Percentiles rank a stretch among this genome's conserved stretches.
Conservation (phyloP, 1,140 invertebrate species). For the Mizuhopecten yessoensis region DNA sequence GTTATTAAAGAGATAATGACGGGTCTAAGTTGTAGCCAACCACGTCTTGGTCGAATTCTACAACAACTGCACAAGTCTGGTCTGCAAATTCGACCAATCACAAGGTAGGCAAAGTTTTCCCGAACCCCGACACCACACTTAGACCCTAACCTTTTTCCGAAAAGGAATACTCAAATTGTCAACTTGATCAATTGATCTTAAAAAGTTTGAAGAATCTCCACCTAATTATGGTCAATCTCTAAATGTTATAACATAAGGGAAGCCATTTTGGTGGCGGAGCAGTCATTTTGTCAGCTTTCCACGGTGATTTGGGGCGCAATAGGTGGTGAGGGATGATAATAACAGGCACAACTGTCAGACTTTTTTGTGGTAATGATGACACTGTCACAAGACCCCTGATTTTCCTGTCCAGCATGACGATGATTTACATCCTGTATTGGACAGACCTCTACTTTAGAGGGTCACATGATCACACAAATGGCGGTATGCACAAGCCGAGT, state of each 20-base stretch:
- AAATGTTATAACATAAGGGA: constrained; percentile 60
- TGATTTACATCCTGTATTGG: background rate
- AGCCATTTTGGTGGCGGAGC: constrained; percentile 60
- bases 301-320: constrained; percentile 63
- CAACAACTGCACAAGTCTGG: background rate
- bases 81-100: background rate
- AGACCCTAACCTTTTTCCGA: constrained; percentile 20
- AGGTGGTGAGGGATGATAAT: constrained; percentile 57
- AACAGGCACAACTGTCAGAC: constrained; percentile 56
- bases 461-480: constrained; percentile 30
- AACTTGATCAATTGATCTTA: constrained; percentile 67
- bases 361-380: constrained; percentile 59
- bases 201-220: constrained; percentile 59
- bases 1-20: background rate
- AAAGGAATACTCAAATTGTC: constrained; percentile 60
- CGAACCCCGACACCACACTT: constrained; percentile 5
- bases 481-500: background rate
- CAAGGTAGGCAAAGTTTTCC: background rate
- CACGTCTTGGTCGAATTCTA: background rate
- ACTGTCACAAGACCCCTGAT: constrained; percentile 57
- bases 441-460: background rate
- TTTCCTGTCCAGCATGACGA: constrained; percentile 40
- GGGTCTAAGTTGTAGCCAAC: background rate
- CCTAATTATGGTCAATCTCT: constrained; percentile 58
- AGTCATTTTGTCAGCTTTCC: constrained; percentile 61